These are phyloP conservation scores for Boleophthalmus pectinirostris DNA, from an alignment of 2,113 vertebrate genomes.

Conservation along the genomic window DNA sequence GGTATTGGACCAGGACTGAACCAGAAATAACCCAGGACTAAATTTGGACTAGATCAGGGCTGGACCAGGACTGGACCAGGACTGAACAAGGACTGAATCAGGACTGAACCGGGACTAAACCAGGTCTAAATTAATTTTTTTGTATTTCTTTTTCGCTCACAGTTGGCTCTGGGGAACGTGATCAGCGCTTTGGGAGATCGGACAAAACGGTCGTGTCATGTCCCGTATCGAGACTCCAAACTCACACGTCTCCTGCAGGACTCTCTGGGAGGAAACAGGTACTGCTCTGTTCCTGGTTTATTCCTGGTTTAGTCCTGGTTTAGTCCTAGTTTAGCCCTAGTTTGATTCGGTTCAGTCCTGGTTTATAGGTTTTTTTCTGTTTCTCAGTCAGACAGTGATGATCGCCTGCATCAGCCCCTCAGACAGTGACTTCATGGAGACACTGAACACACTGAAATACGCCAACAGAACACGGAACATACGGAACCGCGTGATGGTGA, in stretches of 20 bases:
- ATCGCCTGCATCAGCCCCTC: slow-evolving; percentile 97
- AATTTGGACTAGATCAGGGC: no score
- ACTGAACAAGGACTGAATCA: not conserved
- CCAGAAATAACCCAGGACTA: not conserved
- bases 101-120: not conserved
- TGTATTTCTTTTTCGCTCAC: not conserved
- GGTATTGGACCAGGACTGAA: slow-evolving; percentile 74
- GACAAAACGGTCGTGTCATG: slow-evolving; percentile 90
- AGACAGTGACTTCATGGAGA: slow-evolving; percentile 98
- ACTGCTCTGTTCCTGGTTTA: not conserved
- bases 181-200: slow-evolving; percentile 96
- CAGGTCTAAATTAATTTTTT: not conserved
- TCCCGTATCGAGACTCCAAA: slow-evolving; percentile 97
- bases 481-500: slow-evolving; percentile 96
- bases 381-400: slow-evolving; percentile 92
- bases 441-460: slow-evolving; percentile 92
- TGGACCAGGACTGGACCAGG: not conserved
- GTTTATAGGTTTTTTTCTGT: not conserved
- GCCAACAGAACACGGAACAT: slow-evolving; percentile 96
- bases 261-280: slow-evolving; percentile 97
- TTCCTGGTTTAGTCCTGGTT: no score
- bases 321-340: no score
- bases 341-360: no score
- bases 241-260: slow-evolving; percentile 94
- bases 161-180: slow-evolving; percentile 96